phyloP scores from a whole-genome alignment of 2,797 vertebrate genomes.

The Carcharodon carcharias region DNA sequence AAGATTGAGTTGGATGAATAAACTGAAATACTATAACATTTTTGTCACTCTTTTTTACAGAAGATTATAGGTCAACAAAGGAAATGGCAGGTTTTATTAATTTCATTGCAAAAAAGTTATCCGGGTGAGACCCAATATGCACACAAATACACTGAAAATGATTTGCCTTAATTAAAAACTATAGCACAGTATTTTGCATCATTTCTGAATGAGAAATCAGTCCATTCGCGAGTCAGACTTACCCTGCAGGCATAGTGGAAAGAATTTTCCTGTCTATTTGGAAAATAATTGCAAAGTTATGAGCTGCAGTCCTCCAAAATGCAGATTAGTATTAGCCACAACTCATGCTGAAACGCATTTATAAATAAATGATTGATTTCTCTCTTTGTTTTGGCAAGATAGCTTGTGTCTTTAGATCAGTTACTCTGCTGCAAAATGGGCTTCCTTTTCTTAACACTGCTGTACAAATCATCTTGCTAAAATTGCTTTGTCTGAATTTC shows the following conservation, averaged over 20 bases:
- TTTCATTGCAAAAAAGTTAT: neutral
- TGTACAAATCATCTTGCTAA: neutral
- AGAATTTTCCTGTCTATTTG: neutral
- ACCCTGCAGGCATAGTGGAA: neutral
- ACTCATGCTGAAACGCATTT: neutral
- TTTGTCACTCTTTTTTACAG: neutral
- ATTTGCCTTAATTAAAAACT: neutral
- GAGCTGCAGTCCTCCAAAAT: neutral
- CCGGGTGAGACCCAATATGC: neutral
- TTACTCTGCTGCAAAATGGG: neutral
- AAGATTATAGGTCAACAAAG: neutral
- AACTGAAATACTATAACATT: neutral
- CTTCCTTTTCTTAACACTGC: neutral
- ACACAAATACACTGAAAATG: neutral
- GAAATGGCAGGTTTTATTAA: neutral
- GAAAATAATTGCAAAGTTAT: constrained; percentile 24
- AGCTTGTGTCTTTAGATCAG: neutral
- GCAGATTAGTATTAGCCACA: neutral
- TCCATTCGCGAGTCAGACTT: neutral
- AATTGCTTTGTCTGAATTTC: neutral
- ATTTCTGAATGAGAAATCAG: neutral
- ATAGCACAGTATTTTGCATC: neutral
- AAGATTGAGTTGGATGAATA: neutral
- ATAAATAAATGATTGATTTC: constrained; percentile 1
- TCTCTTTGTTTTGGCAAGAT: neutral